Percentiles rank a stretch among this genome's conserved stretches.
These are phyloP conservation scores for Amiota mariae DNA, from an alignment of 2,888 invertebrate species.

Conservation along the genomic window DNA sequence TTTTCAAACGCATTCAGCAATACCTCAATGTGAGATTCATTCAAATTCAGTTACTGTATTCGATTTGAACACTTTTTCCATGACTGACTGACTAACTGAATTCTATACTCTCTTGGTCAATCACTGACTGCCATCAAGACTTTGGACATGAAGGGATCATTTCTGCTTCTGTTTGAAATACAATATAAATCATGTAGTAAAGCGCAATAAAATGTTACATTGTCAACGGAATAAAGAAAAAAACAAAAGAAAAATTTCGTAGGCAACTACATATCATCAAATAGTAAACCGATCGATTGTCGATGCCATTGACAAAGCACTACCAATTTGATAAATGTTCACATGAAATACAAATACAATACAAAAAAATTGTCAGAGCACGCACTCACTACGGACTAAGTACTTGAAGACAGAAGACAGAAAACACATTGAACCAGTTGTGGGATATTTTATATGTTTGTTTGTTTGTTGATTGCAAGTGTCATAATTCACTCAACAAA, in stretches of 20 bases:
- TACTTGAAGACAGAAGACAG: neutral
- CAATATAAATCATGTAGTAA: slow-evolving; percentile 63
- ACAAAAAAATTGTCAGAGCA: too few species aligned
- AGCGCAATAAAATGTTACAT: slow-evolving; percentile 61
- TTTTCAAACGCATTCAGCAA: neutral
- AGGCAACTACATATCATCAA: too few species aligned
- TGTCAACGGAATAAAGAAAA: slow-evolving; percentile 43
- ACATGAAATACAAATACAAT: too few species aligned
- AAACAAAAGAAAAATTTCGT: too few species aligned
- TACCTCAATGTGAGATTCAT: neutral
- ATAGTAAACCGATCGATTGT: too few species aligned
- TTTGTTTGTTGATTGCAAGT: neutral
- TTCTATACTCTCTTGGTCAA: neutral
- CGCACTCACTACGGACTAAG: too few species aligned
- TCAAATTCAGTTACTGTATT: slow-evolving; percentile 9
- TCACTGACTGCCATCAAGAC: neutral
- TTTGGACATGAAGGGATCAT: neutral
- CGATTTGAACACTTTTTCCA: neutral
- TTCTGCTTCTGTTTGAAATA: slow-evolving; percentile 27
- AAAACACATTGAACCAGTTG: slow-evolving; percentile 41
- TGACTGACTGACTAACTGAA: neutral
- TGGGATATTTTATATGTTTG: too few species aligned
- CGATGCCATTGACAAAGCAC: too few species aligned
- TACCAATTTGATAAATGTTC: too few species aligned
- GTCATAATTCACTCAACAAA: slow-evolving; percentile 62